Base-by-base conservation (phyloP, 1,140 invertebrate species). In the Tetranychus urticae region DNA sequence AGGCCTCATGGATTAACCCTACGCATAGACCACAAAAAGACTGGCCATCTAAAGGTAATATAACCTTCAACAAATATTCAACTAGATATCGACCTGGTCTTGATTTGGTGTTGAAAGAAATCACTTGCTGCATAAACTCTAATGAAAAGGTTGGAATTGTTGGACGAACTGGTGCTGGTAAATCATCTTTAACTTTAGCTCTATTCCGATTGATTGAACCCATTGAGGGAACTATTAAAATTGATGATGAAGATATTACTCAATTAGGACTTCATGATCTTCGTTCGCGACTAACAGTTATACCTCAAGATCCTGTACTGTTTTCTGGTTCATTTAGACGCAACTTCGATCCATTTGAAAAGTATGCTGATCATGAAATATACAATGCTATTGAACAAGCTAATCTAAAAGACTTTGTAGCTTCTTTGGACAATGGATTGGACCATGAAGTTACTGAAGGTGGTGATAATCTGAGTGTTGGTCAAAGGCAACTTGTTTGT, bases 401-500 rank as follows among this genome's bases (percentile, higher is more conserved):
- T 35, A 65, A 70, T 50, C 59, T 74, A 0, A 63, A 65, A 42
- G 31, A 58, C 3, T 65, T 66, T n/a, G 61, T 70, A 3, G 10
- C 5, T 10, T 39, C 13, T 10, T 12, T 58, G 3, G 50, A 35
- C 2, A 5, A 42, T 6, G 59, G 64, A 14, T 39, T 65, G 3
- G 56, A 59, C 35, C 1, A 5, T 31, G n/a, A 61, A 33, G 37
- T 65, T 31, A 39, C 31, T 23, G 75, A 81, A 65, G 73, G 72
- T 39, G 77, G 77, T 7, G 62, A 61, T 2, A 81, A 81, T 71
- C 79, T 81, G 66, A 81, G 80, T 68, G 77, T 82, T 33, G 84
- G 84, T 0, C 80, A 85, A 70, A 72, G 82, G 23, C 84, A 86
- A 69, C 68, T 86, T n/a, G 71, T 86, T 13, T 86, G 83, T 68